Percentiles rank a stretch among this genome's conserved stretches.
Evolutionary conservation across 1,140 invertebrate genomes (phyloP).

Genomic region (Harpegnathos saltator): DNA sequence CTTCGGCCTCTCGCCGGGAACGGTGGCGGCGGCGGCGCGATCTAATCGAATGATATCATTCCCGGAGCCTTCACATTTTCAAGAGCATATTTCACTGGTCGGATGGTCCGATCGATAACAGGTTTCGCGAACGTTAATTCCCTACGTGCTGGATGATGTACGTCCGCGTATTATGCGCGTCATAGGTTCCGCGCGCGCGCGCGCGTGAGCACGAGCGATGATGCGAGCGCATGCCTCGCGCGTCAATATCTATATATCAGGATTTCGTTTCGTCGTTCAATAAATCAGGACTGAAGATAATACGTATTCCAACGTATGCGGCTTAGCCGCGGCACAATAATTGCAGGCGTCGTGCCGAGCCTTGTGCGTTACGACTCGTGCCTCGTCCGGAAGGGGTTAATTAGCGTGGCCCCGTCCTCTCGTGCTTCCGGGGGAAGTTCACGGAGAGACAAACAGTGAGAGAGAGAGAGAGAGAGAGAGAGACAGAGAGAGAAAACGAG

Average conservation of each 20-base stretch:
- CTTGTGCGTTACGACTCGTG: slow-evolving; percentile 50
- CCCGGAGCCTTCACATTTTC: slow-evolving; percentile 15
- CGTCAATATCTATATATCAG: slow-evolving; percentile 54
- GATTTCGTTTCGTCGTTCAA: slow-evolving; percentile 54
- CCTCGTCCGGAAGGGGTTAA: slow-evolving; percentile 54
- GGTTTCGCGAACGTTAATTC: slow-evolving; percentile 31
- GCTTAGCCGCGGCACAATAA: slow-evolving; percentile 27
- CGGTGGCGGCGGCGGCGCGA: too few species aligned
- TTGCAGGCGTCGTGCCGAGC: slow-evolving; percentile 37
- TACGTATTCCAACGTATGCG: slow-evolving; percentile 51
- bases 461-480: background rate
- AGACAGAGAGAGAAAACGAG: background rate
- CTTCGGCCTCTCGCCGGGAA: background rate
- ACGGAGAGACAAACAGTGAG: slow-evolving; percentile 11
- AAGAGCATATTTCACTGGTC: slow-evolving; percentile 31
- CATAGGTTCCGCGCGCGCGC: slow-evolving; percentile 7
- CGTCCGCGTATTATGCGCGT: slow-evolving; percentile 35
- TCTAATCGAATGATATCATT: slow-evolving; percentile 32
- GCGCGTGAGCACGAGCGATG: too few species aligned
- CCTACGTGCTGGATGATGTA: slow-evolving; percentile 19
- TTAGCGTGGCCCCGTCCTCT: slow-evolving; percentile 37
- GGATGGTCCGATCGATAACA: slow-evolving; percentile 25
- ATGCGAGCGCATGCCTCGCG: slow-evolving; percentile 27
- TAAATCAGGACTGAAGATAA: slow-evolving; percentile 60
- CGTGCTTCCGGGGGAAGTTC: slow-evolving; percentile 44